Evolutionary conservation across 2,797 vertebrate species (phyloP), one percentile per base, ranked within the genome.

Genomic region (Xiphophorus birchmanni): DNA sequence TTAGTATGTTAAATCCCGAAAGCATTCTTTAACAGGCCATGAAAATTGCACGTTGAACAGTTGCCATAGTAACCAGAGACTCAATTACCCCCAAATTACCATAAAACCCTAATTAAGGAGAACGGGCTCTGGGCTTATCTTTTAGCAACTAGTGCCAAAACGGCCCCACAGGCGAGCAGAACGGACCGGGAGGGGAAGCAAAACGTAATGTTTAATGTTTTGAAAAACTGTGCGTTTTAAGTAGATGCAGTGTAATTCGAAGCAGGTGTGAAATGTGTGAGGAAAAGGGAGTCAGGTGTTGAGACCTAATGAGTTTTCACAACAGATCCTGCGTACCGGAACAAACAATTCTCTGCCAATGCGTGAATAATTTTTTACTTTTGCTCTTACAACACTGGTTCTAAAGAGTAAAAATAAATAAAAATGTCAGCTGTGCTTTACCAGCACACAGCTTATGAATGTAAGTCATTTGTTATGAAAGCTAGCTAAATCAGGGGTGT

Each of bases 71-170:
- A 86, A 92, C 91, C 10, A 0, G 48, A 74, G 87, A 91, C 84
- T 90, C 90, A 88, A 87, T 93, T 92, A 81, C 86, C 79, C 77
- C 82, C 56, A 93, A 92, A 93, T 93, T 90, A 91, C 85, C 91
- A 92, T 93, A 90, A 92, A 94, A 84, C 80, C 73, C 83, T 90
- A 89, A 92, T 93, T 93, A 91, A 91, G 92, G 87, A 89, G 78
- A 45, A 52, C 63, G 81, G 54, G 80, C 84, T 90, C 82, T 86
- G 83, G 90, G 90, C 82, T 82, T 78, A 83, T 79, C 89, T 92
- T 91, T 93, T 90, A 92, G 74, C 81, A 84, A 82, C 79, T 60
- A 37, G 75, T 73, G 69, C 85, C 84, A 72, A 90, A 85, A 78
- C 79, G 73, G 73, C 82, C 80, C 88, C 88, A 81, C 86, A 89